A percentile compares a stretch with the other conserved stretches of the same genome.
Evolutionary conservation across 30 jellyfish, hydroid and myxozoan species (phyloP).

Genomic region (Hydractinia echinata): DNA sequence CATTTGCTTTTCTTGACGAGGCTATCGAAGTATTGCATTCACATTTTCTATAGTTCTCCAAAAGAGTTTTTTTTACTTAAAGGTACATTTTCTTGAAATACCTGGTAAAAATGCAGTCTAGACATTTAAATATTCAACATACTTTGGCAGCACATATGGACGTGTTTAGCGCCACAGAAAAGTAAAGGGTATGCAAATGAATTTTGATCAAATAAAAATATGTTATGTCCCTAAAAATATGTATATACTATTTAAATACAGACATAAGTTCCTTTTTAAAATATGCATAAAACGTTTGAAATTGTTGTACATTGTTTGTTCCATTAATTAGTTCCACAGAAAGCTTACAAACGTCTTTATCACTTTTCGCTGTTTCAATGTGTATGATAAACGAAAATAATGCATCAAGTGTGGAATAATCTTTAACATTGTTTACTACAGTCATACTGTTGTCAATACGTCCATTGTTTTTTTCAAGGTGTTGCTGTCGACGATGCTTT

Average conservation of each 20-base stretch:
- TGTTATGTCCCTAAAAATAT: too few relatives aligned
- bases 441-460: not conserved
- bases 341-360: constrained; percentile 1
- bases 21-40: too few relatives aligned
- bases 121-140: too few relatives aligned
- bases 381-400: not conserved
- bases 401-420: not conserved
- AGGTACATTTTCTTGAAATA: too few relatives aligned
- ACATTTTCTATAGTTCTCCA: too few relatives aligned
- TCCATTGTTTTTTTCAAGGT: not conserved
- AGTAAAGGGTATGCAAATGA: too few relatives aligned
- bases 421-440: not conserved
- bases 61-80: too few relatives aligned
- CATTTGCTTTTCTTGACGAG: too few relatives aligned
- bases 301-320: constrained; percentile 33
- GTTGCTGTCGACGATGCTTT: constrained; percentile 50
- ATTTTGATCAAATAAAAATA: too few relatives aligned
- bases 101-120: too few relatives aligned
- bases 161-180: too few relatives aligned
- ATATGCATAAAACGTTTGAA: constrained; percentile 75
- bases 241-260: constrained; percentile 23
- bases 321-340: not conserved
- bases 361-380: not conserved
- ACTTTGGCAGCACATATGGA: too few relatives aligned
- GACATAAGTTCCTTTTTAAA: constrained; percentile 54